These are phyloP conservation scores for Sarcophaga bullata DNA, from an alignment of 1,140 invertebrate genomes.

Conservation along the genomic window DNA sequence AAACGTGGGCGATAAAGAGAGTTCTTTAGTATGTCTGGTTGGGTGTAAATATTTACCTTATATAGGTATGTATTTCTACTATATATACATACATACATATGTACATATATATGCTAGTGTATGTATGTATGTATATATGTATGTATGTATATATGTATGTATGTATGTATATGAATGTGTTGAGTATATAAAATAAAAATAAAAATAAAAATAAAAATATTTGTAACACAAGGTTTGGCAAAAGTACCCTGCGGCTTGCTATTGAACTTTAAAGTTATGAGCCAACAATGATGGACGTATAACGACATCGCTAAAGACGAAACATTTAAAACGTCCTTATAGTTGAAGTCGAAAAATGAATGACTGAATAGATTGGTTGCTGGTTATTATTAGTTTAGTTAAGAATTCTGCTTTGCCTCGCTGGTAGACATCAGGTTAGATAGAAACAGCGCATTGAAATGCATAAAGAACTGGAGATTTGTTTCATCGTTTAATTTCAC, in stretches of 20 bases:
- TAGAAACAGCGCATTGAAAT: slow-evolving; percentile 27
- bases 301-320: slow-evolving; percentile 40
- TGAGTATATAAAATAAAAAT: neutral
- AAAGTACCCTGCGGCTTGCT: slow-evolving; percentile 37
- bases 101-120: neutral
- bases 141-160: neutral
- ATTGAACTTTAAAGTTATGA: slow-evolving; percentile 40
- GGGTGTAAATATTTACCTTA: neutral
- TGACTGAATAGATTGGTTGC: neutral
- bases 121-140: neutral
- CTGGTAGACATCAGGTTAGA: slow-evolving; percentile 23
- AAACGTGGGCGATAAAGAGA: slow-evolving; percentile 35
- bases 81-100: neutral
- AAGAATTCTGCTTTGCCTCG: neutral
- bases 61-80: neutral
- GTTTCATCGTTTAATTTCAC: neutral
- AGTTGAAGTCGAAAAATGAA: slow-evolving; percentile 24
- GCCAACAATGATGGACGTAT: slow-evolving; percentile 40
- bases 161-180: neutral
- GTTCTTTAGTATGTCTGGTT: slow-evolving; percentile 13
- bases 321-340: slow-evolving; percentile 39
- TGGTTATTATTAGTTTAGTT: neutral
- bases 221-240: slow-evolving; percentile 35
- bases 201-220: neutral
- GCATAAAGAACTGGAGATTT: slow-evolving; percentile 25